These are phyloP conservation scores for Alectura lathami DNA, from an alignment of 2,113 vertebrate species.

Conservation along the genomic window DNA sequence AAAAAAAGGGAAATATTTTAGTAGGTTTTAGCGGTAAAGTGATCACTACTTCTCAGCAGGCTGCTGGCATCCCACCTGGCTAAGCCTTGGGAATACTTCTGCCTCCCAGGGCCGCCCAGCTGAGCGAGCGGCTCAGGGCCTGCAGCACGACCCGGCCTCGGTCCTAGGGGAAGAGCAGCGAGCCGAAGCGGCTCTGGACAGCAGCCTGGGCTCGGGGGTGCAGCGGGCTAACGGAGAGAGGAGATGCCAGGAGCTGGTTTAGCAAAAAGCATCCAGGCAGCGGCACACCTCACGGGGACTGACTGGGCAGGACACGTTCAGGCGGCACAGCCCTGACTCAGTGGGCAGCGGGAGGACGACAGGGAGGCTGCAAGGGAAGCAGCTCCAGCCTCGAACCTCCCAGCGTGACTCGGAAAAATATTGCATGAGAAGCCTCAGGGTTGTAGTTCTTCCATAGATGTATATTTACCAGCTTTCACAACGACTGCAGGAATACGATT, in stretches of 20 bases:
- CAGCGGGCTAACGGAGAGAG: not conserved
- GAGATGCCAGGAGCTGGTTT: constrained; percentile 37
- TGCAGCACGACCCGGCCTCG: no score
- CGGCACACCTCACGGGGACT: constrained; percentile 52
- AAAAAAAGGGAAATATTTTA: not conserved
- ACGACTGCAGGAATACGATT: constrained; percentile 71
- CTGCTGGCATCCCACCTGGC: constrained; percentile 2
- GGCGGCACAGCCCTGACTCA: constrained; percentile 50
- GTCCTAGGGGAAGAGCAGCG: not conserved
- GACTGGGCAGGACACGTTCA: constrained; percentile 25
- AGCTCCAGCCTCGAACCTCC: constrained; percentile 52
- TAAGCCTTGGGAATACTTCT: not conserved
- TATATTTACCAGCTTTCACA: constrained; percentile 76
- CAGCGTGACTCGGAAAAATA: constrained; percentile 47
- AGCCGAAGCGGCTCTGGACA: constrained; percentile 3
- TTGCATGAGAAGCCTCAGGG: constrained; percentile 62
- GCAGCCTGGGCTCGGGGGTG: constrained; percentile 35
- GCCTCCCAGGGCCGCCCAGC: no score
- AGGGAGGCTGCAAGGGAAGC: not conserved
- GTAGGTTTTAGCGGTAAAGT: constrained; percentile 24
- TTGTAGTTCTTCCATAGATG: constrained; percentile 64
- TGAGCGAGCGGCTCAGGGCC: no score
- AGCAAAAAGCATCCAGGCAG: constrained; percentile 44
- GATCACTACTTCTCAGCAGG: not conserved
- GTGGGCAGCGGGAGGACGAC: not conserved